phyloP scores from a whole-genome alignment of 2,888 invertebrate genomes.

The Zaprionus lineosus region DNA sequence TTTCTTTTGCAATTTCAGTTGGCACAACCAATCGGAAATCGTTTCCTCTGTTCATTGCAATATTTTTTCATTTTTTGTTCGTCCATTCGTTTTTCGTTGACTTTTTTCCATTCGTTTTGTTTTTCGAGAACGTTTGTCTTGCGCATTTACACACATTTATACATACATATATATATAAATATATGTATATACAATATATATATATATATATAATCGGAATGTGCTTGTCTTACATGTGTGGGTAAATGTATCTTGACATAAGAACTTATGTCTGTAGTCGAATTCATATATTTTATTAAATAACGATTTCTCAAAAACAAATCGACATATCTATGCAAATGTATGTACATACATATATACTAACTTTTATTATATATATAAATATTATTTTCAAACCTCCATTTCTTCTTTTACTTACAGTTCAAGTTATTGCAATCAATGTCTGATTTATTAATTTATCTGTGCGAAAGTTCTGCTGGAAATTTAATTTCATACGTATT shows the following conservation, averaged over 20 bases:
- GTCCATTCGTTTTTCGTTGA: constrained; percentile 5
- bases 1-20: constrained; percentile 69
- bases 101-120: constrained; percentile 15
- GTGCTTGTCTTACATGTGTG: too few relatives aligned
- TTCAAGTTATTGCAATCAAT: too few relatives aligned
- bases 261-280: not conserved
- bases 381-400: not conserved
- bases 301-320: too few relatives aligned
- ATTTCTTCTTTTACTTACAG: not conserved
- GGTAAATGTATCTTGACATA: not conserved
- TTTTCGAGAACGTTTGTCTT: constrained; percentile 1
- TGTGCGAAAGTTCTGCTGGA: too few relatives aligned
- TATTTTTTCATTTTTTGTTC: constrained; percentile 16
- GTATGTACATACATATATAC: not conserved
- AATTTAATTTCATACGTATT: too few relatives aligned
- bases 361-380: not conserved
- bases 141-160: constrained; percentile 2
- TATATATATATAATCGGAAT: constrained; percentile 3
- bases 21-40: constrained; percentile 77
- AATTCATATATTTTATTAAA: too few relatives aligned
- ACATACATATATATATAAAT: not conserved
- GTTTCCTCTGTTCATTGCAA: constrained; percentile 50
- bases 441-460: too few relatives aligned
- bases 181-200: not conserved
- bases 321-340: not conserved